Conservation (phyloP, 23 tunicate genomes). For the Ciona savignyi region DNA sequence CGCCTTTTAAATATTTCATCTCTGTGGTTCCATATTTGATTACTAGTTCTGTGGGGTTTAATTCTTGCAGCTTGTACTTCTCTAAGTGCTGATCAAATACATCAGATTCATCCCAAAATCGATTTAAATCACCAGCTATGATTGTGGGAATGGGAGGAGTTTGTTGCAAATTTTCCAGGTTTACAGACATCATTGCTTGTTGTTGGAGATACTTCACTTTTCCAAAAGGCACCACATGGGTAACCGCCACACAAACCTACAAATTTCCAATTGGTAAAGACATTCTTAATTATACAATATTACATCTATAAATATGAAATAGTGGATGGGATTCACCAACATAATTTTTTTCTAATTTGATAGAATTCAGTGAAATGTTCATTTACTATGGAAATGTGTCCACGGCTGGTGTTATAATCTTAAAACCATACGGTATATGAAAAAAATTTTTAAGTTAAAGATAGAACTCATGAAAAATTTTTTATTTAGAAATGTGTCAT, state of each 20-base stretch:
- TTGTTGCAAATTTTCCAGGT: constrained; percentile 5
- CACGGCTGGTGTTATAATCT: too few species aligned
- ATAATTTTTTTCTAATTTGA: too few species aligned
- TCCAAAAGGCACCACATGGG: constrained; percentile 48
- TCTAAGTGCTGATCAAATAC: constrained; percentile 12
- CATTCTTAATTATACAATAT: too few species aligned
- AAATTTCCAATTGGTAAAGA: too few species aligned
- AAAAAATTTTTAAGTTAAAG: too few species aligned
- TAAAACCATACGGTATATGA: too few species aligned
- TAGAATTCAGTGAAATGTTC: too few species aligned
- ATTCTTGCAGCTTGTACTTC: constrained; percentile 14
- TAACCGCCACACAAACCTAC: constrained; percentile 31
- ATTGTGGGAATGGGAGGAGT: constrained; percentile 20
- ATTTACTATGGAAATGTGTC: too few species aligned
- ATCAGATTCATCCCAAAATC: constrained; percentile 33
- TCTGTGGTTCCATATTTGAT: constrained; percentile 5
- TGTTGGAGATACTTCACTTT: constrained; percentile 37
- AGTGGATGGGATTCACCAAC: too few species aligned
- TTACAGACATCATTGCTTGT: constrained; percentile 33
- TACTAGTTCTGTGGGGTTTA: constrained; percentile 6
- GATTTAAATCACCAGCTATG: constrained; percentile 43
- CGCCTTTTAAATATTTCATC: not conserved
- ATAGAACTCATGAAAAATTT: too few species aligned
- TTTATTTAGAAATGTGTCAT: too few species aligned
- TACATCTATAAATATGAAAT: too few species aligned